A percentile compares a stretch with the other conserved stretches of the same genome.
These are phyloP conservation scores for Axea sp. DNA, from an alignment of 2,888 invertebrate genomes.

Conservation along the genomic window DNA sequence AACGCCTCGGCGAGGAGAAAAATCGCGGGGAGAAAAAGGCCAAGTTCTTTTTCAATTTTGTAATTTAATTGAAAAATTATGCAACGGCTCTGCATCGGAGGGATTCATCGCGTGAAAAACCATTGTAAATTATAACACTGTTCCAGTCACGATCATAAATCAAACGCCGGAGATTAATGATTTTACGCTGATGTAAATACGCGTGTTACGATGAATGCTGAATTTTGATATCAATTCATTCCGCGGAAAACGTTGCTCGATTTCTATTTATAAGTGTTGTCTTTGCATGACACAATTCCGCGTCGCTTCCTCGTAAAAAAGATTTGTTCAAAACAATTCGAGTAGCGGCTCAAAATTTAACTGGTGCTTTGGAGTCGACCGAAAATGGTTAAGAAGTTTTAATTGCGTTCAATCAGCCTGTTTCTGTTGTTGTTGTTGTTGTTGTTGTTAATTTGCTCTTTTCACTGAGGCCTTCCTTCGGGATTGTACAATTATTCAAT, in stretches of 20 bases:
- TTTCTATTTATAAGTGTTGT: slow-evolving; percentile 41
- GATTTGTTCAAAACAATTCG: too few species aligned
- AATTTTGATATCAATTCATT: slow-evolving; percentile 45
- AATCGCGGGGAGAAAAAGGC: slow-evolving; percentile 8
- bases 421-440: too few species aligned
- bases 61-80: slow-evolving; percentile 56
- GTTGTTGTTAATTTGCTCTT: too few species aligned
- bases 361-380: too few species aligned
- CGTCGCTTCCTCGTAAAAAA: too few species aligned
- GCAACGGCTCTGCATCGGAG: slow-evolving; percentile 43
- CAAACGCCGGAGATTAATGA: slow-evolving; percentile 52
- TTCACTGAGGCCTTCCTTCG: too few species aligned
- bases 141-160: slow-evolving; percentile 46
- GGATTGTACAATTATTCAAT: too few species aligned
- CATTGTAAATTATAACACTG: slow-evolving; percentile 47
- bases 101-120: slow-evolving; percentile 49
- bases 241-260: slow-evolving; percentile 32
- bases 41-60: slow-evolving; percentile 39
- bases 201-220: slow-evolving; percentile 42
- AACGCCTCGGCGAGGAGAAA: slow-evolving; percentile 39
- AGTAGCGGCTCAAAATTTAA: too few species aligned
- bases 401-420: too few species aligned
- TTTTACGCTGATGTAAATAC: slow-evolving; percentile 50
- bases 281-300: slow-evolving; percentile 21
- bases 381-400: too few species aligned